Percentiles rank a stretch among this genome's conserved stretches.
phyloP scores from a whole-genome alignment of 2,888 invertebrate species.

The Biston betularia region DNA sequence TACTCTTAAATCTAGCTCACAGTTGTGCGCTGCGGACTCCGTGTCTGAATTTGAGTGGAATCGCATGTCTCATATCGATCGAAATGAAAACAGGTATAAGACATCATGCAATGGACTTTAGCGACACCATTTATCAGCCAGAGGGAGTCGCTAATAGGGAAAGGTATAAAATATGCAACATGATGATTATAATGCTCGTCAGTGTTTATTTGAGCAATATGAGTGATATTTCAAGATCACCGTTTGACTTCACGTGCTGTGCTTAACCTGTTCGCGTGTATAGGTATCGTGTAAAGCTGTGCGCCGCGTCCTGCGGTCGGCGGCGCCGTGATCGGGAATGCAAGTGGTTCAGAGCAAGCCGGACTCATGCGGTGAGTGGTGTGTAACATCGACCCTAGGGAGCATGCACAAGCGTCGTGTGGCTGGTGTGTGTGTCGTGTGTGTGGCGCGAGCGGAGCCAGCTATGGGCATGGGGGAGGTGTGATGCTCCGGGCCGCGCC shows the following conservation, averaged over 20 bases:
- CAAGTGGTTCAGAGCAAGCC: conserved; percentile 80
- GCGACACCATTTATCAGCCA: conserved; percentile 79
- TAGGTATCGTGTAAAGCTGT: conserved; percentile 82
- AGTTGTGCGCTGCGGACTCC: conserved; percentile 72
- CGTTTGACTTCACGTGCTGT: conserved; percentile 73
- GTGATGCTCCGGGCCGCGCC: conserved; percentile 69
- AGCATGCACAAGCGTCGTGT: conserved; percentile 80
- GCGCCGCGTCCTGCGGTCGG: conserved; percentile 68
- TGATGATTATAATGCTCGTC: conserved; percentile 79
- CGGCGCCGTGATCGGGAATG: conserved; percentile 85
- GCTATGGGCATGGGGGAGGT: conserved; percentile 72
- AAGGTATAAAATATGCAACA: conserved; percentile 86
- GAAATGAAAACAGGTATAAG: conserved; percentile 63
- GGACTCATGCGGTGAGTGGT: conserved; percentile 79
- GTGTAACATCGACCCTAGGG: conserved; percentile 72
- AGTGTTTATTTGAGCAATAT: conserved; percentile 72
- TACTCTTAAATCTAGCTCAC: conserved; percentile 69
- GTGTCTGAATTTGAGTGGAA: conserved; percentile 69
- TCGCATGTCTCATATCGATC: conserved; percentile 62
- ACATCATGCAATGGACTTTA: conserved; percentile 79
- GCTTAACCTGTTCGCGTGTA: conserved; percentile 81
- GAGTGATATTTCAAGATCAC: conserved; percentile 63
- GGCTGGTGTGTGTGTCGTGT: conserved; percentile 66
- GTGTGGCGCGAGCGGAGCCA: conserved; percentile 85
- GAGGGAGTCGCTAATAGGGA: conserved; percentile 82